phyloP scores from a whole-genome alignment of 1,140 invertebrate species.

The Procambarus virginalis region DNA sequence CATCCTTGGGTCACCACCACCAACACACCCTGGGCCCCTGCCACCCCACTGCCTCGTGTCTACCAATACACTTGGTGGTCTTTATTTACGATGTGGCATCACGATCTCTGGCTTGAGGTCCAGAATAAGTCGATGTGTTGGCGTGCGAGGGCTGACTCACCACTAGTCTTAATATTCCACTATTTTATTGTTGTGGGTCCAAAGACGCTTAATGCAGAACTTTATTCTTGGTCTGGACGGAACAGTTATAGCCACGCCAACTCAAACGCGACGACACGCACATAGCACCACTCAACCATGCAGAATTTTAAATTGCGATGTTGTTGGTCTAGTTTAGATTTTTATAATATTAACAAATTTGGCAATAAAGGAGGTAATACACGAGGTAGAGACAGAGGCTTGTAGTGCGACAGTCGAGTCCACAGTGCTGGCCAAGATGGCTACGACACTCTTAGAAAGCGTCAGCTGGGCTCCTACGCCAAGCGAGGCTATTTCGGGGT shows the following conservation, averaged over 20 bases:
- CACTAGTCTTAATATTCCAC: background rate
- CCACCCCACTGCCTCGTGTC: background rate
- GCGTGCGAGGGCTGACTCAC: background rate
- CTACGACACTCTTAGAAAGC: constrained; percentile 8
- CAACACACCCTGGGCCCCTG: too few relatives aligned
- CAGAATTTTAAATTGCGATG: background rate
- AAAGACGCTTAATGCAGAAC: background rate
- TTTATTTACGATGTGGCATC: background rate
- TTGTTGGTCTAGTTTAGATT: background rate
- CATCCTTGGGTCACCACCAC: too few relatives aligned
- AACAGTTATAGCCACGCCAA: background rate
- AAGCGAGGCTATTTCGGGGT: constrained; percentile 15
- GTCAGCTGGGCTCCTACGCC: constrained; percentile 25
- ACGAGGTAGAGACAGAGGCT: background rate
- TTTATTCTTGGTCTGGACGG: background rate
- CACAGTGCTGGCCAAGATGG: background rate
- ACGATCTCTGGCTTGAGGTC: background rate
- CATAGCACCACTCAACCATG: background rate
- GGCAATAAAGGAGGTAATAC: background rate
- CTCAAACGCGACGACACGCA: background rate
- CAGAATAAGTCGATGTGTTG: background rate
- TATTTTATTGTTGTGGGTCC: background rate
- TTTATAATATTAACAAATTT: background rate
- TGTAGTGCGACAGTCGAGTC: background rate
- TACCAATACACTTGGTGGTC: background rate